Conservation (phyloP, 2,797 vertebrate genomes). For the Pangasius mekongensis region DNA sequence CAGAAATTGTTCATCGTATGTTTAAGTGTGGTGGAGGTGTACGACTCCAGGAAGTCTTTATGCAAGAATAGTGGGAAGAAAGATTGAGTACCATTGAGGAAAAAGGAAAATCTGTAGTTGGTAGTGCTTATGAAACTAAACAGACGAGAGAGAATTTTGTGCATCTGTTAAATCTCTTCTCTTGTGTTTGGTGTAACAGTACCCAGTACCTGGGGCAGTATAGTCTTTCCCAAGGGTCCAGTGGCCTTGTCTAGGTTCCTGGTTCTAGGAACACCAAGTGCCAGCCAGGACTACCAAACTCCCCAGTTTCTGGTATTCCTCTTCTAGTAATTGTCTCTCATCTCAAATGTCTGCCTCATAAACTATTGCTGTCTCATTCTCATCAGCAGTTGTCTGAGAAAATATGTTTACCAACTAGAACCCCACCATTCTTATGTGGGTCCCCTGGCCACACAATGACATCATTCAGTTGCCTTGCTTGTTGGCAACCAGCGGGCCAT, state of each 20-base stretch:
- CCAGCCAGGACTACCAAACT: background rate
- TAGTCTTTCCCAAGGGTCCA: background rate
- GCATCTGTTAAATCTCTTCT: background rate
- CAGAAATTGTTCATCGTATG: background rate
- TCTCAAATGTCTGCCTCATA: background rate
- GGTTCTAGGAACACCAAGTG: background rate
- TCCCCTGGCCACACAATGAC: conserved; percentile 23
- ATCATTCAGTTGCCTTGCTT: conserved; percentile 7
- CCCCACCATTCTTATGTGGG: conserved; percentile 14
- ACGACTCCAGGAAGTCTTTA: background rate
- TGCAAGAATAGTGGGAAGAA: background rate
- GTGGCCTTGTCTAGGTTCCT: background rate
- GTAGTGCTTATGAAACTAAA: background rate
- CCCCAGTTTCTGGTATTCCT: background rate
- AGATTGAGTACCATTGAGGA: background rate
- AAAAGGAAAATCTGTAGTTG: background rate
- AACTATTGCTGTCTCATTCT: background rate
- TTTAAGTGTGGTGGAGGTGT: background rate
- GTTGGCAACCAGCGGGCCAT: conserved; percentile 8
- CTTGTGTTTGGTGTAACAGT: background rate
- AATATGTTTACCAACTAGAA: conserved; percentile 24
- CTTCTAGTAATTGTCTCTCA: background rate
- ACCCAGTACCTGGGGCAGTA: background rate
- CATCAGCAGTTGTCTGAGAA: background rate
- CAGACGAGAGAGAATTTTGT: background rate